Percentiles rank a stretch among this genome's conserved stretches.
Conservation (phyloP, 2,797 vertebrate species). For the Scarus forsteni region DNA sequence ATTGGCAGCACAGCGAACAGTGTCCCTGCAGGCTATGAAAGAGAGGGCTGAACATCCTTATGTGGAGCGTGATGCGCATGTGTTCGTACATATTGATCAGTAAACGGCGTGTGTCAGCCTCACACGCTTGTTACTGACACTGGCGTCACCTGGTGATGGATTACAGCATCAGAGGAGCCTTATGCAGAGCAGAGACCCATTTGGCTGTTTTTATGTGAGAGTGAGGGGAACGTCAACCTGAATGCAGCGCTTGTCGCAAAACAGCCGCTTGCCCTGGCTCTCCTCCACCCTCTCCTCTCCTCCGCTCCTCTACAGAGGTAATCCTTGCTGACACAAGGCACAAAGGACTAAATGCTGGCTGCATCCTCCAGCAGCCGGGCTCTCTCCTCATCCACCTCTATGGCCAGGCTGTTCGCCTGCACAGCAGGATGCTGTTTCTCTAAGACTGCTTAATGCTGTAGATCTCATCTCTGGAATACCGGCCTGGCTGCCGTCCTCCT, state of each 20-base stretch:
- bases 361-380: slow-evolving; percentile 62
- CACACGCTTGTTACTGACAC: slow-evolving; percentile 38
- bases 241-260: slow-evolving; percentile 52
- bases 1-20: slow-evolving; percentile 53
- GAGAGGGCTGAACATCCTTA: slow-evolving; percentile 51
- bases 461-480: slow-evolving; percentile 61
- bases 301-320: slow-evolving; percentile 66
- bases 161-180: slow-evolving; percentile 55
- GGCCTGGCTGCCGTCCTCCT: slow-evolving; percentile 46
- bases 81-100: slow-evolving; percentile 54
- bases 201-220: slow-evolving; percentile 51
- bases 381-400: slow-evolving; percentile 38
- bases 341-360: slow-evolving; percentile 75
- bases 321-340: slow-evolving; percentile 83
- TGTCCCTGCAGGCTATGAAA: slow-evolving; percentile 57
- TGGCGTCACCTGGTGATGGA: slow-evolving; percentile 47
- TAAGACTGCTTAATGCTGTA: slow-evolving; percentile 45
- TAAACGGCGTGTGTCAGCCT: slow-evolving; percentile 47
- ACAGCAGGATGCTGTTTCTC: slow-evolving; percentile 49
- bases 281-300: slow-evolving; percentile 56
- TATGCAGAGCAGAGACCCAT: slow-evolving; percentile 34
- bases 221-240: slow-evolving; percentile 53
- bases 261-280: slow-evolving; percentile 52
- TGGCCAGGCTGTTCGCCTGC: slow-evolving; percentile 31
- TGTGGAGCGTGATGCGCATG: slow-evolving; percentile 52